Conservation (phyloP, 2,888 invertebrate genomes). For the Stenodema calcarata region DNA sequence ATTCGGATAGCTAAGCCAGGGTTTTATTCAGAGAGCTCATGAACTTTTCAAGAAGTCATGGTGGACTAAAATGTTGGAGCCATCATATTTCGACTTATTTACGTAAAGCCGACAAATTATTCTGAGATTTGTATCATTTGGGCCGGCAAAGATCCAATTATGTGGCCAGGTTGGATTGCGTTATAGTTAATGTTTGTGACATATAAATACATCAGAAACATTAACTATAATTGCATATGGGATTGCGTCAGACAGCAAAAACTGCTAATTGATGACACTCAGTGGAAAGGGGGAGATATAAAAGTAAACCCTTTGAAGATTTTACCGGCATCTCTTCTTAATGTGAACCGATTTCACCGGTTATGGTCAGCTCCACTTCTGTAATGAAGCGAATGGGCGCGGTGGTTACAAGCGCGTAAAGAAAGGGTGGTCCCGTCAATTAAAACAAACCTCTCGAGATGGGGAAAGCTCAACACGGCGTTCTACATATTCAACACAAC, state of each 20-base stretch:
- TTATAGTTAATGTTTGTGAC: too few species aligned
- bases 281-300: not conserved
- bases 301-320: not conserved
- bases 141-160: too few species aligned
- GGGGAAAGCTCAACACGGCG: not conserved
- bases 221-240: not conserved
- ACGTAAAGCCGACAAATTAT: too few species aligned
- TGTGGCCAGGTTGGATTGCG: too few species aligned
- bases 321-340: not conserved
- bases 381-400: conserved; percentile 5
- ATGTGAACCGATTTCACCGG: not conserved
- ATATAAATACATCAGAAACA: too few species aligned
- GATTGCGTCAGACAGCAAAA: not conserved
- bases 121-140: too few species aligned
- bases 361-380: conserved; percentile 3
- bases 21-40: too few species aligned
- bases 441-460: not conserved
- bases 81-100: too few species aligned
- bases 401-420: not conserved
- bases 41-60: too few species aligned
- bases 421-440: conserved; percentile 24
- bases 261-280: not conserved
- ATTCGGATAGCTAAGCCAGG: too few species aligned
- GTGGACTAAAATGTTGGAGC: too few species aligned
- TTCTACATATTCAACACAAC: not conserved